phyloP scores from a whole-genome alignment of 2,888 invertebrate species.

The Xylota sylvarum region DNA sequence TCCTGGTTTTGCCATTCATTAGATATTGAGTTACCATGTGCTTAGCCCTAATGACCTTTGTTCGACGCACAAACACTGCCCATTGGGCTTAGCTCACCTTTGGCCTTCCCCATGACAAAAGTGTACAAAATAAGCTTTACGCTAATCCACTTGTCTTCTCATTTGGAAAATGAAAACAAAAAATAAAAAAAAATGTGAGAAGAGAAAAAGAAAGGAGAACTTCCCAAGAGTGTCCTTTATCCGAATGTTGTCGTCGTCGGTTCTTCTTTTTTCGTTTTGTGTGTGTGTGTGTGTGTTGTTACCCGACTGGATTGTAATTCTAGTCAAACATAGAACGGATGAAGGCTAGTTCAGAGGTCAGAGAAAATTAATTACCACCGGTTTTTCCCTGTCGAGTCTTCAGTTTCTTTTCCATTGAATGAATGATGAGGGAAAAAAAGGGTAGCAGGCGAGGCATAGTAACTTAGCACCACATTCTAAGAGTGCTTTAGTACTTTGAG shows the following conservation, averaged over 20 bases:
- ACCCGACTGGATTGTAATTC: conserved; percentile 29
- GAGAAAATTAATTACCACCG: conserved; percentile 67
- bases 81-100: conserved; percentile 45
- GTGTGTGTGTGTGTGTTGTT: background rate
- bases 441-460: conserved; percentile 9
- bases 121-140: conserved; percentile 48
- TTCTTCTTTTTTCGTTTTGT: background rate
- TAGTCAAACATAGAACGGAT: conserved; percentile 37
- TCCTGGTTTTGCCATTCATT: conserved; percentile 4
- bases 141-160: conserved; percentile 70
- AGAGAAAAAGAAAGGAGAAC: conserved; percentile 20
- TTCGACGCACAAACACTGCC: conserved; percentile 36
- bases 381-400: conserved; percentile 47
- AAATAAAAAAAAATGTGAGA: background rate
- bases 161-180: conserved; percentile 70
- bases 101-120: conserved; percentile 38
- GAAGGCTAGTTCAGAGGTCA: conserved; percentile 62
- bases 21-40: conserved; percentile 49
- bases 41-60: conserved; percentile 60
- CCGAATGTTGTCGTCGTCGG: conserved; percentile 22
- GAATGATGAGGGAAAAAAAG: background rate
- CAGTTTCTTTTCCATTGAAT: conserved; percentile 23
- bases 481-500: conserved; percentile 45
- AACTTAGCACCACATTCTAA: conserved; percentile 63
- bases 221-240: conserved; percentile 51